Evolutionary conservation across 2,888 invertebrate species (phyloP).

Genomic region (Drosophila nigritarsus): DNA sequence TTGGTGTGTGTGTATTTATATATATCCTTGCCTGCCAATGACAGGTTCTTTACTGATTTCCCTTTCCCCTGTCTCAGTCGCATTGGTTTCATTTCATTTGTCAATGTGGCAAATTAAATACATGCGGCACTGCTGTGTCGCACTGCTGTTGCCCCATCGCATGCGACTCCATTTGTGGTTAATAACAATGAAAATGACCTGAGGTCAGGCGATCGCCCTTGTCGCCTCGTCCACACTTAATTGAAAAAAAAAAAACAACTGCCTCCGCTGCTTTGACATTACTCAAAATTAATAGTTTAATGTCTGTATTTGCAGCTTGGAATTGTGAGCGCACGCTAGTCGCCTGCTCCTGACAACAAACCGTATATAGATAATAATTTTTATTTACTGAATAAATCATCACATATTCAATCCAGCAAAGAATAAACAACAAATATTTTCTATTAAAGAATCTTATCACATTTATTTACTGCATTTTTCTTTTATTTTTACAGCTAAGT

Average conservation of each 20-base stretch:
- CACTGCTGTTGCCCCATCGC: constrained; percentile 26
- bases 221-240: constrained; percentile 13
- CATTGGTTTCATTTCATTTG: constrained; percentile 70
- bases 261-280: constrained; percentile 1
- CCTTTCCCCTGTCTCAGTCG: constrained; percentile 8
- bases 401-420: not conserved
- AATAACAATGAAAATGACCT: constrained; percentile 31
- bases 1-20: constrained; percentile 9
- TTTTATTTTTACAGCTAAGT: constrained; percentile 74
- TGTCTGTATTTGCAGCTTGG: constrained; percentile 30
- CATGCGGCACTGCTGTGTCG: constrained; percentile 26
- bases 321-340: not conserved
- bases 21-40: constrained; percentile 54
- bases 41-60: constrained; percentile 59
- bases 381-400: not conserved
- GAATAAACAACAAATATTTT: constrained; percentile 34
- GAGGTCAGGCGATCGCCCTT: constrained; percentile 37
- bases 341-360: not conserved
- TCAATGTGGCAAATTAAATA: constrained; percentile 72
- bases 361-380: too few species aligned
- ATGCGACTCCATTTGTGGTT: constrained; percentile 46
- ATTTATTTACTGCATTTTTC: constrained; percentile 84
- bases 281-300: constrained; percentile 20
- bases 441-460: constrained; percentile 84
- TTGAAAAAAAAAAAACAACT: constrained; percentile 11